Evolutionary conservation across 1,140 invertebrate genomes (phyloP).

Genomic region (Brachionus plicatilis): DNA sequence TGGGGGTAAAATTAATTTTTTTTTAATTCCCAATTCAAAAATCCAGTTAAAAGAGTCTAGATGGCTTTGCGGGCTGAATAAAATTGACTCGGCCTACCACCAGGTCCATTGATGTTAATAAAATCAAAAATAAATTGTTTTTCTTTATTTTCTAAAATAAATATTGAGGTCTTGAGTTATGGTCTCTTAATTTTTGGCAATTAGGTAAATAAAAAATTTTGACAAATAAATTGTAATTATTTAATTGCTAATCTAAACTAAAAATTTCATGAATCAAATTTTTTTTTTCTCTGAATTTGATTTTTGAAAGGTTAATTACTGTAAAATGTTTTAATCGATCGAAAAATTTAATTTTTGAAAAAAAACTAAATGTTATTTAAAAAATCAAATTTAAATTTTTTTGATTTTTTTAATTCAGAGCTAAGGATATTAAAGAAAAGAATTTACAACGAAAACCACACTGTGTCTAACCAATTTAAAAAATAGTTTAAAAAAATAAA

Average conservation of each 20-base stretch:
- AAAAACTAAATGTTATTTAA: no score
- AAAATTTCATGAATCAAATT: no score
- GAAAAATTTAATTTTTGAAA: no score
- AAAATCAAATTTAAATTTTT: no score
- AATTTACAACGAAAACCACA: background rate
- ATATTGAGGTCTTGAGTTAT: background rate
- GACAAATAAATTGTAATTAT: background rate
- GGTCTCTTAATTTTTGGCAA: background rate
- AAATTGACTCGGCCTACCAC: background rate
- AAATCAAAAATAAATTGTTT: background rate
- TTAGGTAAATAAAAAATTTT: background rate
- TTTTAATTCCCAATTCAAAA: background rate
- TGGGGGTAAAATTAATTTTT: background rate
- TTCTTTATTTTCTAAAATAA: background rate
- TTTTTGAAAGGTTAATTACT: no score
- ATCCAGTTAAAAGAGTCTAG: background rate
- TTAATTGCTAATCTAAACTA: background rate
- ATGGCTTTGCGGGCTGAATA: no score
- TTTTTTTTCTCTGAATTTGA: background rate
- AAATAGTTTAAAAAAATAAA: no score
- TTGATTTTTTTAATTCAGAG: background rate
- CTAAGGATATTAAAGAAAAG: background rate
- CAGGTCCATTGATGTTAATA: background rate
- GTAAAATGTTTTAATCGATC: no score
- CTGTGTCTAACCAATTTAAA: no score